phyloP scores from a whole-genome alignment of 2,888 invertebrate species.

The Diloba caeruleocephala region DNA sequence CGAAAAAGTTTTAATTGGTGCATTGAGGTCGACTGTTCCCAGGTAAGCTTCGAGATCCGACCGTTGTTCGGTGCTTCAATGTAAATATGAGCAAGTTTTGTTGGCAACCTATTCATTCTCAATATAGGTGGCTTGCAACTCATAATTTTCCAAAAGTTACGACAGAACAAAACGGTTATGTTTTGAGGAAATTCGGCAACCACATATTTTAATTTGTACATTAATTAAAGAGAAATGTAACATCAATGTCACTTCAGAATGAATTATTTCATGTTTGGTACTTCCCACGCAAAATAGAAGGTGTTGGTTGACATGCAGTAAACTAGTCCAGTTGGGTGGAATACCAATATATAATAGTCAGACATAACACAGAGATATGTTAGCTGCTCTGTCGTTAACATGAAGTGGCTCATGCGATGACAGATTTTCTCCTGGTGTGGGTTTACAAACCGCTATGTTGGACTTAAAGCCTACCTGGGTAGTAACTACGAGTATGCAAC shows the following conservation, averaged over 20 bases:
- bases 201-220: constrained; percentile 51
- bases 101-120: constrained; percentile 64
- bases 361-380: constrained; percentile 62
- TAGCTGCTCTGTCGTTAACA: constrained; percentile 58
- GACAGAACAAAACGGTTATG: constrained; percentile 61
- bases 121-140: constrained; percentile 51
- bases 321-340: constrained; percentile 64
- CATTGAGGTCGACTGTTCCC: constrained; percentile 63
- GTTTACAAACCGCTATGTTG: constrained; percentile 57
- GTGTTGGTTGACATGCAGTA: constrained; percentile 64
- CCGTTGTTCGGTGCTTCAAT: constrained; percentile 59
- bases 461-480: constrained; percentile 53
- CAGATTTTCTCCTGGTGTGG: constrained; percentile 60
- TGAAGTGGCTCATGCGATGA: constrained; percentile 65
- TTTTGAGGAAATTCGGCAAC: constrained; percentile 52
- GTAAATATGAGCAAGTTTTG: constrained; percentile 58
- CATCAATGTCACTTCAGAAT: constrained; percentile 36
- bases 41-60: constrained; percentile 54
- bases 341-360: constrained; percentile 61
- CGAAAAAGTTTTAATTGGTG: constrained; percentile 75
- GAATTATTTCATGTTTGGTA: constrained; percentile 49
- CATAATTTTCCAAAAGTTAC: constrained; percentile 65
- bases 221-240: constrained; percentile 28
- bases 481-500: constrained; percentile 47
- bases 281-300: constrained; percentile 63